Evolutionary conservation across 2,888 invertebrate species (phyloP).

Genomic region (Chalcis sispes): DNA sequence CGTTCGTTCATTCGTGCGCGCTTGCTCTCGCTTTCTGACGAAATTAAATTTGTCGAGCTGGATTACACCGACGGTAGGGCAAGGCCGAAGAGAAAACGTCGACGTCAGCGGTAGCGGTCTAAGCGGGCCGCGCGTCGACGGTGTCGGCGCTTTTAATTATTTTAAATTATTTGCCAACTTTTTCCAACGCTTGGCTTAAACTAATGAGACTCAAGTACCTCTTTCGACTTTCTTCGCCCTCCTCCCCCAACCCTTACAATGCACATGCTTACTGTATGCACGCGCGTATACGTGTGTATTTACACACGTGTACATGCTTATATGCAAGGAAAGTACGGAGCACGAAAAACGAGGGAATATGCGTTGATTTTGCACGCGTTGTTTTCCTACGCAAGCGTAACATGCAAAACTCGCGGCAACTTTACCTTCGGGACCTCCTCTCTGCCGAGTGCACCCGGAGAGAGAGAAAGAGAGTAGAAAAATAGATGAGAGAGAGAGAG

Average conservation of each 20-base stretch:
- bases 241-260: not conserved
- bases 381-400: not conserved
- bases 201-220: conserved; percentile 31
- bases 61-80: conserved; percentile 60
- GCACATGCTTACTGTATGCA: not conserved
- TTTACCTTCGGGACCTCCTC: conserved; percentile 27
- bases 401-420: conserved; percentile 14
- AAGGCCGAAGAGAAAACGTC: no score
- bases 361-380: conserved; percentile 32
- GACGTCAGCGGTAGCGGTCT: no score
- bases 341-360: no score
- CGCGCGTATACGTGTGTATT: not conserved
- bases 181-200: conserved; percentile 34
- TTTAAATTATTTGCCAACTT: conserved; percentile 66
- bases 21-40: conserved; percentile 33
- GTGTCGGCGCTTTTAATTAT: conserved; percentile 68
- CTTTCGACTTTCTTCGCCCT: conserved; percentile 6
- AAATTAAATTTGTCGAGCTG: conserved; percentile 70
- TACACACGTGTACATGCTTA: no score
- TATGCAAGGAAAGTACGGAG: no score
- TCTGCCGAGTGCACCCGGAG: no score
- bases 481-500: not conserved
- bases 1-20: not conserved
- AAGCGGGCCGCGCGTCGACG: no score
- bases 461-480: no score